These are phyloP conservation scores for Rosalia funebris DNA, from an alignment of 2,888 invertebrate species.

Conservation along the genomic window DNA sequence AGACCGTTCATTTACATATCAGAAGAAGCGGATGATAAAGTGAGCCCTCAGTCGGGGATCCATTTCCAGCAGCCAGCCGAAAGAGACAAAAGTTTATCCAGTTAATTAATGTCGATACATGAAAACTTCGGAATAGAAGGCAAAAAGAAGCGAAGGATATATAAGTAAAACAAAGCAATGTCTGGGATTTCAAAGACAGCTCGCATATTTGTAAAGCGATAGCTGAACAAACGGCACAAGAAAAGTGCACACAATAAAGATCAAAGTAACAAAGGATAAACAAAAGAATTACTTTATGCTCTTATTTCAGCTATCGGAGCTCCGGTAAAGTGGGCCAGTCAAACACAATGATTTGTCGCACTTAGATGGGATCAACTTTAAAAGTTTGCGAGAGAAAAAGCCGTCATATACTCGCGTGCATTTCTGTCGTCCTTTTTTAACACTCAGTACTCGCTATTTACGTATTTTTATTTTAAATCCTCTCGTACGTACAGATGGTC, in stretches of 20 bases:
- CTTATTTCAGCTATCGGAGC: constrained; percentile 35
- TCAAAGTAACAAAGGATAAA: constrained; percentile 46
- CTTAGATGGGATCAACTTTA: constrained; percentile 25
- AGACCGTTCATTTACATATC: no score
- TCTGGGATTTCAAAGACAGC: constrained; percentile 20
- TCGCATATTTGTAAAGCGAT: constrained; percentile 26
- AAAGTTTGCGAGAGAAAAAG: neutral
- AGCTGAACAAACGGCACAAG: constrained; percentile 38
- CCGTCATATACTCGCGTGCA: neutral
- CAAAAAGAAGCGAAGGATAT: neutral
- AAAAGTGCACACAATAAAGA: constrained; percentile 47
- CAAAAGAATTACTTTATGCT: constrained; percentile 40
- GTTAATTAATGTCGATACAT: constrained; percentile 21
- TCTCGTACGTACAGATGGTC: no score
- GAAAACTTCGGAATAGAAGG: constrained; percentile 5
- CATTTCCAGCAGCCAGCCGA: neutral
- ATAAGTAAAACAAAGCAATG: constrained; percentile 21
- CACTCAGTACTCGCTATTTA: no score
- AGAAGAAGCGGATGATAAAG: no score
- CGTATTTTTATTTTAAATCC: no score
- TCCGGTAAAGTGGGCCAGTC: constrained; percentile 36
- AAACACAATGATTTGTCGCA: constrained; percentile 41
- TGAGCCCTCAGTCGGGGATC: no score
- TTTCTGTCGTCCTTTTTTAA: no score
- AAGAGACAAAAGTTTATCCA: neutral